These are phyloP conservation scores for Phainopepla nitens DNA, from an alignment of 2,113 vertebrate species.

Conservation along the genomic window DNA sequence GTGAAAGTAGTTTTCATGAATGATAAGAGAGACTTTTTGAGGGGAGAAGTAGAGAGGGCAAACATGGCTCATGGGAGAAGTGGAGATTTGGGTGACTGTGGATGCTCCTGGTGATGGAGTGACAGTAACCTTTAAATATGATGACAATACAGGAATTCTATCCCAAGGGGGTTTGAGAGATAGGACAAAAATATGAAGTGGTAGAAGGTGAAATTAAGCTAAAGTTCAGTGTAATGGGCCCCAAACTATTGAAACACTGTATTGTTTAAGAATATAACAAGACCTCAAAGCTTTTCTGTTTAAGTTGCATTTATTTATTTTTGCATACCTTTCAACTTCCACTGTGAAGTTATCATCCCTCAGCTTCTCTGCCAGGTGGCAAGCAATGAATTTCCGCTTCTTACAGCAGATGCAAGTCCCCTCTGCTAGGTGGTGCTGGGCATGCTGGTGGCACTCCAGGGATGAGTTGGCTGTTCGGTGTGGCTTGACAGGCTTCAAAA, in stretches of 20 bases:
- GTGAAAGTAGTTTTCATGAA: background rate
- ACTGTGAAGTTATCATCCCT: background rate
- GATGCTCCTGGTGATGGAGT: background rate
- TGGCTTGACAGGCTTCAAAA: background rate
- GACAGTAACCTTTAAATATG: background rate
- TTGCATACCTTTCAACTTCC: background rate
- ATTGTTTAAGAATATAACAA: background rate
- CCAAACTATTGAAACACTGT: background rate
- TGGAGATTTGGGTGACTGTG: background rate
- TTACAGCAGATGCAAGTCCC: background rate
- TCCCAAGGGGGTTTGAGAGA: background rate
- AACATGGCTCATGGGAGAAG: background rate
- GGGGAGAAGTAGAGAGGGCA: background rate
- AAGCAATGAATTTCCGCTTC: background rate
- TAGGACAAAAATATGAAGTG: background rate
- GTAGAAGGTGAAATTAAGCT: background rate
- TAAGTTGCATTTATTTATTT: background rate
- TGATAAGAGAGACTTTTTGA: background rate
- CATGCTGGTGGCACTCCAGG: background rate
- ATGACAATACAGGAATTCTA: background rate
- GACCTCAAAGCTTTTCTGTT: background rate
- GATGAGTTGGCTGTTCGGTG: background rate
- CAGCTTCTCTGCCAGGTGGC: background rate
- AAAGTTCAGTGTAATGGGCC: background rate
- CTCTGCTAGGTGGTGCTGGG: background rate